A percentile compares a stretch with the other conserved stretches of the same genome.
Conservation (phyloP, 2,888 invertebrate species). For the Drosophila nigricruria region DNA sequence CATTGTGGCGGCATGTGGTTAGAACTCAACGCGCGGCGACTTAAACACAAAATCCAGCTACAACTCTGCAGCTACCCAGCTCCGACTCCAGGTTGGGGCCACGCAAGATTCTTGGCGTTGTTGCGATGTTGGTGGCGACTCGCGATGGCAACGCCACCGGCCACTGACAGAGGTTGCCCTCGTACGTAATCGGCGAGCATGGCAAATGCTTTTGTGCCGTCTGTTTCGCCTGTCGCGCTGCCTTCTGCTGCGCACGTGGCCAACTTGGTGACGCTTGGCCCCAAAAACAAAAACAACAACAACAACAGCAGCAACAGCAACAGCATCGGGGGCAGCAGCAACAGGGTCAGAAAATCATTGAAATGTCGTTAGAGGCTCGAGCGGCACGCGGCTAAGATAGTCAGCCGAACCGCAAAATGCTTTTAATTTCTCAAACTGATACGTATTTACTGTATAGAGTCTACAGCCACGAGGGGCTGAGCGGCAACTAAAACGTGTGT, state of each 20-base stretch:
- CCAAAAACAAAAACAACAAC: conserved; percentile 40
- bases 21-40: conserved; percentile 71
- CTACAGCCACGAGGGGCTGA: background rate
- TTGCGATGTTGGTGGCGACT: conserved; percentile 79
- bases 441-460: conserved; percentile 55
- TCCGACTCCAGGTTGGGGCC: conserved; percentile 41
- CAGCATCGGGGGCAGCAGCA: conserved; percentile 28
- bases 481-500: conserved; percentile 1
- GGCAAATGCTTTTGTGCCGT: conserved; percentile 76
- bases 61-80: conserved; percentile 17
- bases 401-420: conserved; percentile 77
- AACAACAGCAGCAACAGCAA: conserved; percentile 39
- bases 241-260: conserved; percentile 80
- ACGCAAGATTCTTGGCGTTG: conserved; percentile 80
- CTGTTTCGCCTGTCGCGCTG: conserved; percentile 51
- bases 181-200: conserved; percentile 76
- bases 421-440: conserved; percentile 81
- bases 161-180: conserved; percentile 78
- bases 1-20: conserved; percentile 79
- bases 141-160: conserved; percentile 21
- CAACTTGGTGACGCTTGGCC: conserved; percentile 70
- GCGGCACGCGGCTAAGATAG: conserved; percentile 73
- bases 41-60: conserved; percentile 64
- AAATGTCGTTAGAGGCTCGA: conserved; percentile 78
- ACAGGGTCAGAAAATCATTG: conserved; percentile 71